phyloP scores from a whole-genome alignment of 64 coral and sea anemone species.

The Stichodactyla helianthus region DNA sequence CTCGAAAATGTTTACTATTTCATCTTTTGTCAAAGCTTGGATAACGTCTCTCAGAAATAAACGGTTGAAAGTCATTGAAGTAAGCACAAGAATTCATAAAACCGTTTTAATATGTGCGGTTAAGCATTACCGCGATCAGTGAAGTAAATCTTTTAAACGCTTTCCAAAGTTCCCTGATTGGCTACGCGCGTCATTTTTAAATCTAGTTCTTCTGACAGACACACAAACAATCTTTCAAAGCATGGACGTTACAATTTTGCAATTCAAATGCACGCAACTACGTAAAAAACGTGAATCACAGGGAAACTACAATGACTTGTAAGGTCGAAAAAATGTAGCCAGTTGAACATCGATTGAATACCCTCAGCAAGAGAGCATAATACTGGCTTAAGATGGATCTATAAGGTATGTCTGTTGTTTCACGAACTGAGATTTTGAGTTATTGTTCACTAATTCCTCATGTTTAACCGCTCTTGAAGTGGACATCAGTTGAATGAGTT shows the following conservation, averaged over 20 bases:
- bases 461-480: neutral
- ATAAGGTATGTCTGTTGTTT: neutral
- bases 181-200: neutral
- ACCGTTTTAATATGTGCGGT: neutral
- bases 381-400: neutral
- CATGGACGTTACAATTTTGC: neutral
- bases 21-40: neutral
- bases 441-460: neutral
- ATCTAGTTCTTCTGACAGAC: neutral
- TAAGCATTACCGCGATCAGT: neutral
- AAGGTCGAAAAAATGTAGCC: neutral
- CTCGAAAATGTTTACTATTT: neutral
- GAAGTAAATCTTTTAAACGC: neutral
- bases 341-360: neutral
- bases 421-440: neutral
- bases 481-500: neutral
- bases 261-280: neutral
- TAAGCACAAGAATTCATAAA: neutral
- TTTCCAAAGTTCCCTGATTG: neutral
- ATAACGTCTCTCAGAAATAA: neutral
- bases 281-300: neutral
- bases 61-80: neutral
- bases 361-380: neutral
- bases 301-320: neutral
- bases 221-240: neutral